Conservation (phyloP, 2,888 invertebrate genomes). For the Diaphora mendica region DNA sequence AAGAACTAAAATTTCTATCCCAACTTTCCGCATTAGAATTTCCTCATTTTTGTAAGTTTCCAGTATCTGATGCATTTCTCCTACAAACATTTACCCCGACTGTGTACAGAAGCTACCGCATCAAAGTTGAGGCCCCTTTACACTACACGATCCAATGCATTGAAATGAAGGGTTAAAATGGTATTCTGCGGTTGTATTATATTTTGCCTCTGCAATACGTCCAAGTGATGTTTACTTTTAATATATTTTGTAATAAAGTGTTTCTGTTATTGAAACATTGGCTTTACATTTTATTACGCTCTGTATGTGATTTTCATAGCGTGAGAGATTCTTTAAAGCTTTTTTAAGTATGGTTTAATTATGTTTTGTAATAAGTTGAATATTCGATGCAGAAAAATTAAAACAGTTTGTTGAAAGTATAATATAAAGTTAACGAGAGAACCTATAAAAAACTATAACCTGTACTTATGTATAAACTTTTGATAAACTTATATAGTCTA, state of each 20-base stretch:
- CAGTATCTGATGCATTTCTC: slow-evolving; percentile 35
- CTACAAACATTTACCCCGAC: slow-evolving; percentile 43
- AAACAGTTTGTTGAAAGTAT: no score
- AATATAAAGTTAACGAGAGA: no score
- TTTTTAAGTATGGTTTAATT: neutral
- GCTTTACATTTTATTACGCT: slow-evolving; percentile 18
- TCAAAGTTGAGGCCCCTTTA: slow-evolving; percentile 49
- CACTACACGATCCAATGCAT: slow-evolving; percentile 59
- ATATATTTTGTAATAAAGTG: slow-evolving; percentile 19
- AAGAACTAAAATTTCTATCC: slow-evolving; percentile 16
- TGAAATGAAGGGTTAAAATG: slow-evolving; percentile 66
- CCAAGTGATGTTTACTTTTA: slow-evolving; percentile 43
- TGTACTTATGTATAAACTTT: no score
- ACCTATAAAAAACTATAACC: no score
- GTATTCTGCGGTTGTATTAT: slow-evolving; percentile 60
- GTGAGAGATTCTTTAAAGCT: neutral
- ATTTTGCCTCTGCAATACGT: slow-evolving; percentile 41
- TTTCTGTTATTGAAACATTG: slow-evolving; percentile 21
- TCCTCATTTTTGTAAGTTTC: slow-evolving; percentile 44
- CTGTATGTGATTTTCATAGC: neutral
- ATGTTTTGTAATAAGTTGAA: neutral
- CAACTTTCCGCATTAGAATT: slow-evolving; percentile 30
- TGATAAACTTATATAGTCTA: no score
- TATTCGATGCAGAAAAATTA: no score
- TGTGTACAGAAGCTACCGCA: slow-evolving; percentile 45